phyloP scores from a whole-genome alignment of 2,888 invertebrate species.

The Chloroclystis v-ata region DNA sequence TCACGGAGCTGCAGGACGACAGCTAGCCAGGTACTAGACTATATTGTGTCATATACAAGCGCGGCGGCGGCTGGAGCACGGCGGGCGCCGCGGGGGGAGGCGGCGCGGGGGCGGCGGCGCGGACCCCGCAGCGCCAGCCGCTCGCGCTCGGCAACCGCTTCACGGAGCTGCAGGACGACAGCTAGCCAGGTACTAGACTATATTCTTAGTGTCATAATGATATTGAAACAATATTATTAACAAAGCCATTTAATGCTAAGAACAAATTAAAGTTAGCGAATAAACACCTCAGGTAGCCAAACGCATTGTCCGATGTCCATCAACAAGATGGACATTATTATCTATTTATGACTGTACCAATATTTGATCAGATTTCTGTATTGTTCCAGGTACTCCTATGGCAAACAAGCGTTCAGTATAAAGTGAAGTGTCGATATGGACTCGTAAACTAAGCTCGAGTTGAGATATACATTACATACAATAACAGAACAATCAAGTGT shows the following conservation, averaged over 20 bases:
- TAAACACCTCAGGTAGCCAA: too few species aligned
- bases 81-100: constrained; percentile 47
- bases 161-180: constrained; percentile 62
- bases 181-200: constrained; percentile 39
- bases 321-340: background rate
- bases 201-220: too few species aligned
- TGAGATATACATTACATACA: constrained; percentile 32
- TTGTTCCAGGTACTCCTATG: constrained; percentile 45
- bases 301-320: too few species aligned
- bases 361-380: too few species aligned
- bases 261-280: too few species aligned
- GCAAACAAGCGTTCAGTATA: constrained; percentile 51
- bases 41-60: too few species aligned
- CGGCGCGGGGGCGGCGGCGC: constrained; percentile 26
- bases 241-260: too few species aligned
- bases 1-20: constrained; percentile 61
- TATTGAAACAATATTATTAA: too few species aligned
- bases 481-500: constrained; percentile 41
- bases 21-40: constrained; percentile 42
- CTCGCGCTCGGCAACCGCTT: constrained; percentile 66
- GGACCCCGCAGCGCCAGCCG: constrained; percentile 36
- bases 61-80: too few species aligned
- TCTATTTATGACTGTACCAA: too few species aligned
- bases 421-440: constrained; percentile 74
- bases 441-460: constrained; percentile 66